phyloP scores from a whole-genome alignment of 2,797 vertebrate species.

The Sebastes elongatus region DNA sequence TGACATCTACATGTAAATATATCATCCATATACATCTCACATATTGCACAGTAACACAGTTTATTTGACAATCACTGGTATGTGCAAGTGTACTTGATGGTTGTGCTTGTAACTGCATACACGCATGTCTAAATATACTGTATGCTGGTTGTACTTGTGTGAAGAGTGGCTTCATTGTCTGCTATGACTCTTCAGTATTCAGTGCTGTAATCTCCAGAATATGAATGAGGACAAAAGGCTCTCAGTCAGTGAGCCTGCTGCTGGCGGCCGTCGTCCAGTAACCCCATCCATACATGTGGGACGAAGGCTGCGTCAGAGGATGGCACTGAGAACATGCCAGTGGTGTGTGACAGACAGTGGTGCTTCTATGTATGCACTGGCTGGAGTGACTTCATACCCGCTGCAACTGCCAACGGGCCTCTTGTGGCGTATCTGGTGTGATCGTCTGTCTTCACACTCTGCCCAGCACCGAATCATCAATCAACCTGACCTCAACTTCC shows the following conservation, averaged over 20 bases:
- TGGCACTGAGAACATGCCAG: constrained; percentile 69
- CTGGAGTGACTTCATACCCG: constrained; percentile 64
- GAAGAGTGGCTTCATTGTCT: constrained; percentile 59
- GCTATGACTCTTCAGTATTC: constrained; percentile 3
- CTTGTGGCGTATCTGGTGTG: constrained; percentile 32
- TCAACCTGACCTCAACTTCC: constrained; percentile 44
- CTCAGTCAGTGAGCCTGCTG: constrained; percentile 67
- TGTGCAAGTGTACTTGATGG: background rate
- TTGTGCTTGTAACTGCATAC: background rate
- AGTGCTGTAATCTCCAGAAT: constrained; percentile 50
- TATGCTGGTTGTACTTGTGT: constrained; percentile 2
- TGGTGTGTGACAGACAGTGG: constrained; percentile 62
- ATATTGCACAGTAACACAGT: background rate
- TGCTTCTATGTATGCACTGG: constrained; percentile 46
- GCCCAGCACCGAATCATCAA: background rate
- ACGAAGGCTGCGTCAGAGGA: constrained; percentile 53
- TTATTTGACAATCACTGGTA: background rate
- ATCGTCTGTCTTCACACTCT: background rate
- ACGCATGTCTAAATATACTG: constrained; percentile 6
- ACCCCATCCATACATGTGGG: constrained; percentile 59
- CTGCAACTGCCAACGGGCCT: constrained; percentile 4
- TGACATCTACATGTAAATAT: background rate
- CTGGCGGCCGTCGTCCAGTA: constrained; percentile 2
- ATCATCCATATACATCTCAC: background rate
- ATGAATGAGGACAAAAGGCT: constrained; percentile 69